phyloP scores from a whole-genome alignment of 1,140 invertebrate genomes.

The Diorhabda carinulata region DNA sequence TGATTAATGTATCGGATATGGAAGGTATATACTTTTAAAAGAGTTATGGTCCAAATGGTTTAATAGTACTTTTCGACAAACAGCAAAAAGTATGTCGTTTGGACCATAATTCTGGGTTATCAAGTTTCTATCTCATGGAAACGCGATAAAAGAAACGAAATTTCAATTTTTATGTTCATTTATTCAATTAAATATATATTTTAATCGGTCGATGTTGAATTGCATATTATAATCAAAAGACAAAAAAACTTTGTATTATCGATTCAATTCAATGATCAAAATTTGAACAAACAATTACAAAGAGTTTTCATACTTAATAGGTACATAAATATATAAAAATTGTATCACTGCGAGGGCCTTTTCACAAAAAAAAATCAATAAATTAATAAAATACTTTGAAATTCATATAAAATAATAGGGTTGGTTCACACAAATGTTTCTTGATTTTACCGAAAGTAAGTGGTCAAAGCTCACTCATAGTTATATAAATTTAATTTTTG shows the following conservation, averaged over 20 bases:
- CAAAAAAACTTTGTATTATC: constrained; percentile 9
- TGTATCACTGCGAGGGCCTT: constrained; percentile 34
- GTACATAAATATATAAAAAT: constrained; percentile 32
- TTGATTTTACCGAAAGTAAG: neutral
- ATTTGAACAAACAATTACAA: constrained; percentile 38
- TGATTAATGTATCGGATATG: too few relatives aligned
- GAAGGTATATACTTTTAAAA: too few relatives aligned
- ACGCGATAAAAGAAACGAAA: constrained; percentile 2
- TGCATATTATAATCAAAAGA: constrained; percentile 27
- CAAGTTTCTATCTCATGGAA: neutral
- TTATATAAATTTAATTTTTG: neutral
- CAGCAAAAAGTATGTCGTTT: neutral
- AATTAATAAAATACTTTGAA: constrained; percentile 22
- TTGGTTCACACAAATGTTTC: neutral
- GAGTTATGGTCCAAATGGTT: neutral
- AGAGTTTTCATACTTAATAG: constrained; percentile 33
- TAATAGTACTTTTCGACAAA: neutral
- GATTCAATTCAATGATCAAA: constrained; percentile 24
- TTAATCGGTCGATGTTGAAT: neutral
- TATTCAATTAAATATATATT: neutral
- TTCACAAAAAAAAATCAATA: constrained; percentile 25
- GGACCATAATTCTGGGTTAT: neutral
- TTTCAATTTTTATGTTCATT: neutral
- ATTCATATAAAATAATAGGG: neutral
- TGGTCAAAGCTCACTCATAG: neutral